Evolutionary conservation across 2,888 invertebrate species (phyloP).

Genomic region (Zhuqinia jingwanae): DNA sequence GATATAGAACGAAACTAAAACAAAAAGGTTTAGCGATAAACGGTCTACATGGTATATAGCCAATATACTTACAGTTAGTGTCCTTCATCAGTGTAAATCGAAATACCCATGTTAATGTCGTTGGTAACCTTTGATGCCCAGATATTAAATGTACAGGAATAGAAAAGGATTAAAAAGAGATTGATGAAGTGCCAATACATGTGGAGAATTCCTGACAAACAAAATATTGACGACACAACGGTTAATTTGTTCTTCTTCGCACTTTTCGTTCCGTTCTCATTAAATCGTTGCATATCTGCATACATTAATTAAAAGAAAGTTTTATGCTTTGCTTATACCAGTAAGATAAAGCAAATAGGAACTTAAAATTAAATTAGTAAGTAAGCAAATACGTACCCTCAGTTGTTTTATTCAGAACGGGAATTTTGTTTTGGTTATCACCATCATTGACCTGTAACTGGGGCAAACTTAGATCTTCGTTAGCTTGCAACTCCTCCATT

Average conservation of each 20-base stretch:
- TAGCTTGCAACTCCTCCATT: background rate
- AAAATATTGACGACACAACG: background rate
- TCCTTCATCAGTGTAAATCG: background rate
- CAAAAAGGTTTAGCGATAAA: background rate
- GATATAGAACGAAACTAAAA: slow-evolving; percentile 75
- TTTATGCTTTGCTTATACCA: too few species aligned
- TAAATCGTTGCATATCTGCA: background rate
- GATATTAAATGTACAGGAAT: slow-evolving; percentile 75
- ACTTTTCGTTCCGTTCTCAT: background rate
- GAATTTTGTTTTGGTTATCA: background rate
- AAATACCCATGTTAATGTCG: slow-evolving; percentile 66
- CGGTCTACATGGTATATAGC: background rate
- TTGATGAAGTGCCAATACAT: slow-evolving; percentile 78
- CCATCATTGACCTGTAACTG: background rate
- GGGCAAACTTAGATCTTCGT: background rate
- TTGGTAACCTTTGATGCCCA: slow-evolving; percentile 75
- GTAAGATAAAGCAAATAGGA: too few species aligned
- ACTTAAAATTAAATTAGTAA: too few species aligned
- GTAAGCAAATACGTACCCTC: too few species aligned
- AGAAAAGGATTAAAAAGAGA: slow-evolving; percentile 76
- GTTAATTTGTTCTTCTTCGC: background rate
- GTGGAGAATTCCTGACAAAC: slow-evolving; percentile 74
- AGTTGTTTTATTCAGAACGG: background rate
- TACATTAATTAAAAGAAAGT: too few species aligned
- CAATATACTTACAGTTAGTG: background rate